A percentile compares a stretch with the other conserved stretches of the same genome.
Conservation (phyloP, 2,113 vertebrate species). For the Petroica traversi region DNA sequence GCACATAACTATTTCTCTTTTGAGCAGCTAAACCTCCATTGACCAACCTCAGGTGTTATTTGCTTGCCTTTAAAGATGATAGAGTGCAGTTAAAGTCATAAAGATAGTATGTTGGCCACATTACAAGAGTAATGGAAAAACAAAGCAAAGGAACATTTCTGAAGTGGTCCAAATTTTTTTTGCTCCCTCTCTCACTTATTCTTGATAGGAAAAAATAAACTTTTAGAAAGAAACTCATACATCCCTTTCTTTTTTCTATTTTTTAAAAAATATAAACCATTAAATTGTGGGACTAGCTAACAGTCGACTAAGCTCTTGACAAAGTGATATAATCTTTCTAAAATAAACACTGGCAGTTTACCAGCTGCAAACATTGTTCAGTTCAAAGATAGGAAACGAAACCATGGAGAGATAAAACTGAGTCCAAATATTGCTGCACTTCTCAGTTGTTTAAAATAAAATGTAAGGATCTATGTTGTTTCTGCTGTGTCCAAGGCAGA, state of each 20-base stretch:
- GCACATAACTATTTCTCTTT: not conserved
- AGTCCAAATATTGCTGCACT: not conserved
- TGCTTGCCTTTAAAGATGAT: not conserved
- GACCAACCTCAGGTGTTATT: not conserved
- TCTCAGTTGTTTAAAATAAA: not conserved
- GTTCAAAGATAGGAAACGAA: not conserved
- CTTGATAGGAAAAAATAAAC: not conserved
- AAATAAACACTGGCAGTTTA: not conserved
- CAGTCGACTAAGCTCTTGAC: not conserved
- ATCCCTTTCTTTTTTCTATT: not conserved
- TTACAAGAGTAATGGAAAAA: not conserved
- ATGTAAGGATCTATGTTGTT: not conserved
- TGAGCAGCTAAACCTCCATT: not conserved
- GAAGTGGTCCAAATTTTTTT: not conserved
- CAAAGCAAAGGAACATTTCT: not conserved
- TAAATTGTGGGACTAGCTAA: not conserved
- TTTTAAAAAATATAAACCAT: not conserved
- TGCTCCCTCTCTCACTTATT: not conserved
- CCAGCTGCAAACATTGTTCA: not conserved
- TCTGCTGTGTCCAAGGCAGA: not conserved
- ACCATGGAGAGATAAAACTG: not conserved
- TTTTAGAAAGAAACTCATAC: not conserved
- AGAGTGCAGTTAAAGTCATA: not conserved
- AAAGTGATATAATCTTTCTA: not conserved
- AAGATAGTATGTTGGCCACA: not conserved